A percentile compares a stretch with the other conserved stretches of the same genome.
Conservation (phyloP, 1,140 invertebrate genomes). For the Neoseiulus cucumeris region DNA sequence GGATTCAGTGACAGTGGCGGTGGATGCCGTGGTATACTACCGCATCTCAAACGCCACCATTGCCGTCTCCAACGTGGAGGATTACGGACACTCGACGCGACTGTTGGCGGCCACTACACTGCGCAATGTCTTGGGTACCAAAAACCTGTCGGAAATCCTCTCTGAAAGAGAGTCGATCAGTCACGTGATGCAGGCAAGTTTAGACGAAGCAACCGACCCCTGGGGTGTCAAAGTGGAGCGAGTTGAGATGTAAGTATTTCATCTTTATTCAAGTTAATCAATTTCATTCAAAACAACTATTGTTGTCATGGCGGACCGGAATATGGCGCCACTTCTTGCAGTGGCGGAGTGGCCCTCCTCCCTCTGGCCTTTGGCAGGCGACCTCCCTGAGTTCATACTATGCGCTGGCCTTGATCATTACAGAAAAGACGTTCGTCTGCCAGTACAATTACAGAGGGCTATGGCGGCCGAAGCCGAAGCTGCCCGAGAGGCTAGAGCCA, state of each 20-base stretch:
- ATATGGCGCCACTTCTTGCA: not conserved
- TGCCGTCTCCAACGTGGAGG: conserved; percentile 26
- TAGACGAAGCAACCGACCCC: conserved; percentile 80
- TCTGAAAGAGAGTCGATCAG: conserved; percentile 39
- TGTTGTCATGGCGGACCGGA: too few relatives aligned
- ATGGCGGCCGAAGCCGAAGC: conserved; percentile 76
- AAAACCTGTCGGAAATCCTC: conserved; percentile 38
- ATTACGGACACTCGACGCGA: conserved; percentile 55
- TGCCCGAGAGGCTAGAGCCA: conserved; percentile 53
- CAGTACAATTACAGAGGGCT: conserved; percentile 55
- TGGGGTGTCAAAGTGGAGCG: conserved; percentile 95
- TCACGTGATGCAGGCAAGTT: conserved; percentile 33
- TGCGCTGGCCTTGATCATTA: conserved; percentile 18
- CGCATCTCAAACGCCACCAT: conserved; percentile 33
- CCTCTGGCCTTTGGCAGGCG: not conserved
- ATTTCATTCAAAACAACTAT: too few relatives aligned
- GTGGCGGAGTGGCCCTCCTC: not conserved
- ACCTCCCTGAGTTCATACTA: not conserved
- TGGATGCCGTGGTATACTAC: conserved; percentile 34
- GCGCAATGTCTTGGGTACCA: conserved; percentile 39
- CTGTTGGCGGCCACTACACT: conserved; percentile 56
- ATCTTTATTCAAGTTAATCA: too few relatives aligned
- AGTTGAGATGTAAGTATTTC: conserved; percentile 65
- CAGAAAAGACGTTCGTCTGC: conserved; percentile 71
- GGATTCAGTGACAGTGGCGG: conserved; percentile 31